These are phyloP conservation scores for Uropetala carovei DNA, from an alignment of 2,888 invertebrate species.

Conservation along the genomic window DNA sequence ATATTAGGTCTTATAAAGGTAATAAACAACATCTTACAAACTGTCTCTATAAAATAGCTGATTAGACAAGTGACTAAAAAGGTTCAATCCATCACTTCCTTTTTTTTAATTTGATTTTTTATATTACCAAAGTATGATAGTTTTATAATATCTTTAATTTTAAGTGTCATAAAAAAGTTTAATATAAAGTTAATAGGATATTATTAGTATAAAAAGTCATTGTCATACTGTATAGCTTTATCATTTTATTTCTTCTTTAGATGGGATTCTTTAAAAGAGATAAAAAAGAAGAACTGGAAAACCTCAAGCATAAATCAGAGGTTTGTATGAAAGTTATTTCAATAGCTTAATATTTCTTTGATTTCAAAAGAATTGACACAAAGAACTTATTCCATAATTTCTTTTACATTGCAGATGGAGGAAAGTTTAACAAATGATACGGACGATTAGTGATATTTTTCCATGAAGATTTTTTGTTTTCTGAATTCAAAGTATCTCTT, in stretches of 20 bases:
- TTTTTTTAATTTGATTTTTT: too few species aligned
- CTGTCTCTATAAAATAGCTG: too few species aligned
- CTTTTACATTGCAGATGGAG: not conserved
- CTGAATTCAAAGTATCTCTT: not conserved
- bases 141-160: not conserved
- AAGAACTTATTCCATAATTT: not conserved
- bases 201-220: conserved; percentile 32
- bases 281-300: conserved; percentile 76
- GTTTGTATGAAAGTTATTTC: not conserved
- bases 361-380: not conserved
- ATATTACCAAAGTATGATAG: not conserved
- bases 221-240: not conserved
- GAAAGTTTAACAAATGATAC: not conserved
- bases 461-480: too few species aligned
- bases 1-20: conserved; percentile 71
- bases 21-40: not conserved
- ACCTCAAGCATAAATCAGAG: conserved; percentile 70
- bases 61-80: too few species aligned
- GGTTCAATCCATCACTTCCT: too few species aligned
- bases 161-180: not conserved
- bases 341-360: not conserved
- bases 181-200: too few species aligned
- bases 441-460: not conserved
- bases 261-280: conserved; percentile 77
- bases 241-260: conserved; percentile 70